Base-by-base conservation (phyloP, 2,797 vertebrate genomes). In the Psittacula derbiana region DNA sequence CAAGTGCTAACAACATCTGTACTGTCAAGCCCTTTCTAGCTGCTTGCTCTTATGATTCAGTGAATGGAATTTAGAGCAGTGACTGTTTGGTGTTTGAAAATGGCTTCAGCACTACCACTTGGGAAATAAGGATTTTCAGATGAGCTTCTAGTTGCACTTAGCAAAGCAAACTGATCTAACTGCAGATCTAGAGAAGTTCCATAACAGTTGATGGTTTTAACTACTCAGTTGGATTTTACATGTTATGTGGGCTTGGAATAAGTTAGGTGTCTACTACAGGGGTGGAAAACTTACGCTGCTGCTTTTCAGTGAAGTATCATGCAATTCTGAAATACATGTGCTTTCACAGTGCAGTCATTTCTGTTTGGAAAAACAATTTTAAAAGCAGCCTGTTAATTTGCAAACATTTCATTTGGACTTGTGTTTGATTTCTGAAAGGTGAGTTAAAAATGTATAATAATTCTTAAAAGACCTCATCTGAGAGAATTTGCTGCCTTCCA, bases 1-100 rank as follows among this genome's bases (percentile, higher is more conserved):
- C 72, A 95, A 95, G 80, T 83, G 94, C 92, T 95, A 96, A 88
- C 94, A 91, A 40, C 41, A 1, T 87, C 95, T 90, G 81, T 94
- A 49, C 94, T 91, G 83, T 97, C 74, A 13, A 69, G 91, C 88
- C 86, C 93, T 73, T 73, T 88, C 62, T 95, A 36, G 72, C 91
- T 65, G 50, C 60, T 57, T 65, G 67, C 92, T 95, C 64, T 38
- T 57, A 75, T 10, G 66, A 57, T 58, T 21, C n/a, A 75, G 76
- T 92, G 93, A 78, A 70, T 57, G 89, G 82, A 83, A 86, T 86
- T 90, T 9, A 5, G 82, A 90, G 80, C 80, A 84, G 70, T 0
- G 0, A 40, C 80, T 19, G 0, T 82, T 88, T 38, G 40, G 80
- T 4, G 1, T 94, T 92, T 5, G 21, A 36, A 79, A 83, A 30